Evolutionary conservation across 2,113 vertebrate genomes (phyloP).

Genomic region (Mesocricetus auratus): DNA sequence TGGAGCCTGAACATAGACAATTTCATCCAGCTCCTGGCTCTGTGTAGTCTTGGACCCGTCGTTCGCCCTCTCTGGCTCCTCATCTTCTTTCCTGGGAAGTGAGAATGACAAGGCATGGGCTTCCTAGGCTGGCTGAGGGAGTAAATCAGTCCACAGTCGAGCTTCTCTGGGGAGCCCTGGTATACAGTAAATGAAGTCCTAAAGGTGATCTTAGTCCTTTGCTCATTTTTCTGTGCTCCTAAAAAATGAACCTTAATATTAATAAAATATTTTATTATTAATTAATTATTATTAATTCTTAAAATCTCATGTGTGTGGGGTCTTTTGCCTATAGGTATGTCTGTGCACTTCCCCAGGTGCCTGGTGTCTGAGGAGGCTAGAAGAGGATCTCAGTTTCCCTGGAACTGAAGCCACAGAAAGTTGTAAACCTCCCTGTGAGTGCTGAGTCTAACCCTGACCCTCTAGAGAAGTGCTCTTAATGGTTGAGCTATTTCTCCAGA

Average conservation of each 20-base stretch:
- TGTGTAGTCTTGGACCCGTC: background rate
- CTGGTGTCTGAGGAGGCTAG: background rate
- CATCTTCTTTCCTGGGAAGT: slow-evolving; percentile 48
- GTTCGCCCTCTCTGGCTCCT: background rate
- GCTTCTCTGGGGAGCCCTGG: background rate
- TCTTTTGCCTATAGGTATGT: background rate
- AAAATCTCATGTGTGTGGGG: background rate
- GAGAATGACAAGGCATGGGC: background rate
- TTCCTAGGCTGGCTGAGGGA: background rate
- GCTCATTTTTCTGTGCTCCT: background rate
- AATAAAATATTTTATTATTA: too few species aligned
- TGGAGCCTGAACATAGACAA: background rate
- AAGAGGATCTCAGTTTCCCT: background rate
- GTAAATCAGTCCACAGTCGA: background rate
- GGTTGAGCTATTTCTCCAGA: background rate
- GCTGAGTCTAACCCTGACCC: background rate
- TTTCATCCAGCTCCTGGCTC: background rate
- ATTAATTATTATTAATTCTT: background rate
- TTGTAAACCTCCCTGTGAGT: background rate
- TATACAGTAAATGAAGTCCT: slow-evolving; percentile 14
- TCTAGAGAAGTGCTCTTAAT: background rate
- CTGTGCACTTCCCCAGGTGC: background rate
- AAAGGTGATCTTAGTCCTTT: background rate
- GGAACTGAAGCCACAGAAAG: background rate
- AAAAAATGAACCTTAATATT: background rate